phyloP scores from a whole-genome alignment of 2,888 invertebrate species.

The Melipona beecheii region DNA sequence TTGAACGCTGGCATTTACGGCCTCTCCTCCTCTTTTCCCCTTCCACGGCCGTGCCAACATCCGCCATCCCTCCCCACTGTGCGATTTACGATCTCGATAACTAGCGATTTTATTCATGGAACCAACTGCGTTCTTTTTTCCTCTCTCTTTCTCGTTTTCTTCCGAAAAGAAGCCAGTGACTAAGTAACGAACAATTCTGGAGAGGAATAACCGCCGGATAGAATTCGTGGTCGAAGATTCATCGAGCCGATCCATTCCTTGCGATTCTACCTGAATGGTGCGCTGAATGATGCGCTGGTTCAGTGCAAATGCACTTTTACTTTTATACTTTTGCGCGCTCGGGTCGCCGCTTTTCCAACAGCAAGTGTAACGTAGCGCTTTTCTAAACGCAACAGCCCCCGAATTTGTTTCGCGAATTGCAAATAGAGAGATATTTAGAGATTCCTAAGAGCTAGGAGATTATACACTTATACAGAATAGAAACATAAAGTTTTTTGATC shows the following conservation, averaged over 20 bases:
- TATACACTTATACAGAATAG: too few species aligned
- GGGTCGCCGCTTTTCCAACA: not conserved
- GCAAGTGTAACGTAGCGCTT: too few species aligned
- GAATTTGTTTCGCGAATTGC: too few species aligned
- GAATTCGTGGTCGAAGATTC: constrained; percentile 16
- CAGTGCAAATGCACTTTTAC: not conserved
- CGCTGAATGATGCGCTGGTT: not conserved
- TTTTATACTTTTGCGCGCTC: not conserved
- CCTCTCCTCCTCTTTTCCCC: not conserved
- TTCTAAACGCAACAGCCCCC: too few species aligned
- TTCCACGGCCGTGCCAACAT: not conserved
- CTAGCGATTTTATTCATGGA: constrained; percentile 75
- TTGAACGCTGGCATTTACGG: constrained; percentile 43
- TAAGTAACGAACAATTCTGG: constrained; percentile 36
- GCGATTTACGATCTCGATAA: constrained; percentile 76
- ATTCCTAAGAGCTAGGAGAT: too few species aligned
- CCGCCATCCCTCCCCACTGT: constrained; percentile 2
- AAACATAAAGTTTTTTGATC: too few species aligned
- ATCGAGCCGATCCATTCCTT: constrained; percentile 4
- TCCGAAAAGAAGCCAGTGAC: not conserved
- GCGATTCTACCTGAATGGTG: not conserved
- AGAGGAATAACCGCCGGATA: constrained; percentile 16
- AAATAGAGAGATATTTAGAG: too few species aligned
- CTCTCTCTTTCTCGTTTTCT: constrained; percentile 16
- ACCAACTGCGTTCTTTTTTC: constrained; percentile 17